phyloP scores from a whole-genome alignment of 2,888 invertebrate genomes.

The Drosophila tripunctata region DNA sequence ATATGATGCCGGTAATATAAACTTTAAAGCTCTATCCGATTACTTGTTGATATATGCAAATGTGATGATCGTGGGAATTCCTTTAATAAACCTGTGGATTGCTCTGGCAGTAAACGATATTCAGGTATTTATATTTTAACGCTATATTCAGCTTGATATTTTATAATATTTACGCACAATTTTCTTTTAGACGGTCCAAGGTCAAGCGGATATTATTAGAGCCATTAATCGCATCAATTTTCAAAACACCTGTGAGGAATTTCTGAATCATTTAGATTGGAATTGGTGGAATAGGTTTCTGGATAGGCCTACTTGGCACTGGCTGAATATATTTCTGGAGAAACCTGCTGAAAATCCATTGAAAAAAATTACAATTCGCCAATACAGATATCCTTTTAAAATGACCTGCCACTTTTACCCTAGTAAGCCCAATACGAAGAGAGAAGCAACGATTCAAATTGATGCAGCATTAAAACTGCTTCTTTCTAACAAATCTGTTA shows the following conservation, averaged over 20 bases:
- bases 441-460: no score
- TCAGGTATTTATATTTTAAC: conserved; percentile 2
- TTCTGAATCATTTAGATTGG: not conserved
- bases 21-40: not conserved
- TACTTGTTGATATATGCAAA: not conserved
- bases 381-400: not conserved
- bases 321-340: not conserved
- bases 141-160: no score
- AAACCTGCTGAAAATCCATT: not conserved
- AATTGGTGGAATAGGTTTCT: not conserved
- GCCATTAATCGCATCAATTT: conserved; percentile 1
- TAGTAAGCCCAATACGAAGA: not conserved
- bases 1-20: conserved; percentile 8
- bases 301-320: not conserved
- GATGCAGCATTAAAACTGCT: no score
- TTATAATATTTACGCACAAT: not conserved
- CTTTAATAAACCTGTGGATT: conserved; percentile 1
- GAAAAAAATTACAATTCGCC: not conserved
- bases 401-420: not conserved
- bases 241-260: not conserved
- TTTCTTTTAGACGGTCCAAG: not conserved
- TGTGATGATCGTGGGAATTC: conserved; percentile 3
- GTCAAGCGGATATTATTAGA: conserved; percentile 1
- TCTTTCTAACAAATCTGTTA: no score
- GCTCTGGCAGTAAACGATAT: conserved; percentile 6